These are phyloP conservation scores for Mormyrus proboscirostris DNA, from an alignment of 2,797 vertebrate species.

Conservation along the genomic window DNA sequence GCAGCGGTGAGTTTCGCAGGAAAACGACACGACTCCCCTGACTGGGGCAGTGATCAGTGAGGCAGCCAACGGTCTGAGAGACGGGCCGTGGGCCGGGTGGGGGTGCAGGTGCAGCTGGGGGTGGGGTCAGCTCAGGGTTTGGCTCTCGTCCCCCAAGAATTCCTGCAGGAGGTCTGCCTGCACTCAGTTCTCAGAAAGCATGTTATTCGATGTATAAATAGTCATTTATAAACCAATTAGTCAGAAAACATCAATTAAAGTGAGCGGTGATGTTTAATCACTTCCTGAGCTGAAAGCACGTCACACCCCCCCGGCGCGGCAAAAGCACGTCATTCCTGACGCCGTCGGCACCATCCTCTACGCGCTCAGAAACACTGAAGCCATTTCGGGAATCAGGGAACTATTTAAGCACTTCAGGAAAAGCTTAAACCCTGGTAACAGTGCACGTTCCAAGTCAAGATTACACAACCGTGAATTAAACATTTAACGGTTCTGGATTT, in stretches of 20 bases:
- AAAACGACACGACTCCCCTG: neutral
- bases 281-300: neutral
- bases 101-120: neutral
- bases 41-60: neutral
- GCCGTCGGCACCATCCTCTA: neutral
- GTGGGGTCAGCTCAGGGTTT: neutral
- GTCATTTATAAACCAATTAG: slow-evolving; percentile 29
- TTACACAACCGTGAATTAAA: neutral
- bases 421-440: neutral
- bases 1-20: neutral
- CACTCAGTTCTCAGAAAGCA: neutral
- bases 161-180: neutral
- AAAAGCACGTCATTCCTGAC: neutral
- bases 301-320: neutral
- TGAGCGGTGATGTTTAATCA: slow-evolving; percentile 19
- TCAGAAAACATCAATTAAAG: slow-evolving; percentile 29
- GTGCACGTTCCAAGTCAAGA: neutral
- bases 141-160: neutral
- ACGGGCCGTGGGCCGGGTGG: neutral
- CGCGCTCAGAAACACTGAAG: neutral
- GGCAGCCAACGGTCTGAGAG: neutral
- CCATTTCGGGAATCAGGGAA: neutral
- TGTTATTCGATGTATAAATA: slow-evolving; percentile 19
- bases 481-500: neutral
- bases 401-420: neutral